Conservation (phyloP, 2,888 invertebrate species). For the Sesia apiformis region DNA sequence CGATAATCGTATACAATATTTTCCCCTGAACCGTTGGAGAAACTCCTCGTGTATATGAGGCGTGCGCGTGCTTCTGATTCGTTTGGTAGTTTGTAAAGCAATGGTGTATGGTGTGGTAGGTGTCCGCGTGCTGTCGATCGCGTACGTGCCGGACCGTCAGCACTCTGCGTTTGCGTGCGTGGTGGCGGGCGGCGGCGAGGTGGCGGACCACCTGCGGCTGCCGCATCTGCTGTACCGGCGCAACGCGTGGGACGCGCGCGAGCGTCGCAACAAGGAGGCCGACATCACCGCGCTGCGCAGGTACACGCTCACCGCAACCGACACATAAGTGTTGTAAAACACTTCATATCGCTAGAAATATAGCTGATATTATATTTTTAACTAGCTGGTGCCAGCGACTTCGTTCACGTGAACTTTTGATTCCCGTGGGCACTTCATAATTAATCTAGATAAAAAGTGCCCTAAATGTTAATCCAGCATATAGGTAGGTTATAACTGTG, state of each 20-base stretch:
- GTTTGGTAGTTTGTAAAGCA: neutral
- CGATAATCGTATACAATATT: no score
- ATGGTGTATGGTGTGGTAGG: slow-evolving; percentile 56
- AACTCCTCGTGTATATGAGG: neutral
- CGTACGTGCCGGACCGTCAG: slow-evolving; percentile 88
- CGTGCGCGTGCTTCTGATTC: neutral
- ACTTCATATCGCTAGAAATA: no score
- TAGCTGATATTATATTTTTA: no score
- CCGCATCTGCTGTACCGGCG: slow-evolving; percentile 89
- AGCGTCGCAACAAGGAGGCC: slow-evolving; percentile 54
- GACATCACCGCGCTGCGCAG: slow-evolving; percentile 57
- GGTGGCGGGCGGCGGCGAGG: slow-evolving; percentile 91
- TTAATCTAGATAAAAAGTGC: no score
- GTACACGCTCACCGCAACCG: slow-evolving; percentile 17
- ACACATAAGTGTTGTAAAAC: no score
- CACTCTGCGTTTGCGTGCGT: slow-evolving; percentile 92
- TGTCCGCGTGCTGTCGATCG: slow-evolving; percentile 87
- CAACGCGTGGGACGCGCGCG: slow-evolving; percentile 71
- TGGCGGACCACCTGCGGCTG: slow-evolving; percentile 91
- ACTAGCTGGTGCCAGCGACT: no score
- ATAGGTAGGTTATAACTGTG: no score
- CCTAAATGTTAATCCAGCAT: no score
- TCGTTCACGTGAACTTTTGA: no score
- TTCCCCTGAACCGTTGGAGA: no score
- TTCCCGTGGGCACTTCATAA: no score